Conservation (phyloP, 2,888 invertebrate genomes). For the Altica lythri region DNA sequence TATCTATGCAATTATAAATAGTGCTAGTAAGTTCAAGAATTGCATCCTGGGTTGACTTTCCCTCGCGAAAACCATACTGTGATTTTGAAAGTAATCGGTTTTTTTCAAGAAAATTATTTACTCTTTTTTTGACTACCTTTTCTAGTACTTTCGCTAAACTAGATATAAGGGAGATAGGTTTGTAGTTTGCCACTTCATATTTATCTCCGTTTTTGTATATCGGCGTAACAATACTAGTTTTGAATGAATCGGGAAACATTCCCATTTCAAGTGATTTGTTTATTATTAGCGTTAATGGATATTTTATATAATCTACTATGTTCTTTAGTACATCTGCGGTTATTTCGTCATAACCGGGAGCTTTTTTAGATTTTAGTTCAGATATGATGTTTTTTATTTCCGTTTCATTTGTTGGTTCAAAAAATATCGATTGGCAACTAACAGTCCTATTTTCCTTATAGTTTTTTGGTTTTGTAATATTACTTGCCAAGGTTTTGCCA, state of each 20-base stretch:
- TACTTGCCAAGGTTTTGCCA: conserved; percentile 1
- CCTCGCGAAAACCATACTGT: background rate
- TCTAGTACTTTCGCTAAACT: conserved; percentile 4
- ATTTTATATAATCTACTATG: background rate
- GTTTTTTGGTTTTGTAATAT: background rate
- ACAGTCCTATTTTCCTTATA: background rate
- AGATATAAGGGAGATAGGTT: conserved; percentile 1
- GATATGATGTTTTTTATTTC: conserved; percentile 7
- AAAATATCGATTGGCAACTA: background rate
- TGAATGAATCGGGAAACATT: conserved; percentile 7
- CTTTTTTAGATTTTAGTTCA: conserved; percentile 8
- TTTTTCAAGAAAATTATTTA: conserved; percentile 3
- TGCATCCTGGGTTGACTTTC: background rate
- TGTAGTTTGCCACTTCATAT: conserved; percentile 2
- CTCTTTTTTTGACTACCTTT: background rate
- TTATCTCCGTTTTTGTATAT: conserved; percentile 9
- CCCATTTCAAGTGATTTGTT: conserved; percentile 8
- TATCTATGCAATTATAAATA: conserved; percentile 2
- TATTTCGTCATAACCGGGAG: conserved; percentile 1
- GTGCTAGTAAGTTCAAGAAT: background rate
- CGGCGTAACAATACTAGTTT: conserved; percentile 6
- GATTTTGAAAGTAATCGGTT: background rate
- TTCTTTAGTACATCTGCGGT: conserved; percentile 6
- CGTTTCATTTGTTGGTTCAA: background rate
- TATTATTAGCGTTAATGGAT: conserved; percentile 5